Base-by-base conservation (phyloP, 2,888 invertebrate species). In the Drosophila prolongata region DNA sequence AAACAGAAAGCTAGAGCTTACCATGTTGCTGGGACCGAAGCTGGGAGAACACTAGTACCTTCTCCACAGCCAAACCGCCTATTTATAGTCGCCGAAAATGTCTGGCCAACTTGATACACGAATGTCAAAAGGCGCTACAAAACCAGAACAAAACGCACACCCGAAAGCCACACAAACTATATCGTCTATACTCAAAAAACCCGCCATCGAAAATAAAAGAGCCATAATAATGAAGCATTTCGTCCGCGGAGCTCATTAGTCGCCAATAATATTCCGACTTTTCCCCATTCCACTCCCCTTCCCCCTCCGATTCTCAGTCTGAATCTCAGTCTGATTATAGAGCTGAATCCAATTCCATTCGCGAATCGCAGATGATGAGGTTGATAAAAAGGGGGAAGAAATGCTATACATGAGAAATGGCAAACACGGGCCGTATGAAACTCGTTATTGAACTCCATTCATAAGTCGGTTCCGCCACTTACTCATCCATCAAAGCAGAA, bases 121-220 rank as follows among this genome's bases (percentile, higher is more conserved):
- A 83, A 85, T 87, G 87, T 83, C 86, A 85, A 82, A 79, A 62
- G 75, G 72, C 69, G 65, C 56, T 43, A 49, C 46, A 46, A 44
- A 66, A 66, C 69, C 55, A 71, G 49, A 72, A 71, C 71, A 72
- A 71, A 52, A 14, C 44, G 56, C 75, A 64, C 14, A 54, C 24
- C 34, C 6, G 27, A 42, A 53, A 52, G 38, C 40, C 27, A 49
- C 42, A 42, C 40, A 44, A 55, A 66, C 66, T 67, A 65, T 65
- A 65, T 65, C 14, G 64, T 19, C 38, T 30, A 49, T 37, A 46
- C 27, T 9, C 8, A 13, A n/a, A 27, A 46, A 30, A 46, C 27
- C 46, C n/a, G 27, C 4, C 46, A 14, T 34, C 13, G 35, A 49
- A 40, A 14, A 50, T 49, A 67, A 38, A 38, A 52, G 53, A 44